Evolutionary conservation across 2,113 vertebrate species (phyloP).

Genomic region (Porphyrio hochstetteri): DNA sequence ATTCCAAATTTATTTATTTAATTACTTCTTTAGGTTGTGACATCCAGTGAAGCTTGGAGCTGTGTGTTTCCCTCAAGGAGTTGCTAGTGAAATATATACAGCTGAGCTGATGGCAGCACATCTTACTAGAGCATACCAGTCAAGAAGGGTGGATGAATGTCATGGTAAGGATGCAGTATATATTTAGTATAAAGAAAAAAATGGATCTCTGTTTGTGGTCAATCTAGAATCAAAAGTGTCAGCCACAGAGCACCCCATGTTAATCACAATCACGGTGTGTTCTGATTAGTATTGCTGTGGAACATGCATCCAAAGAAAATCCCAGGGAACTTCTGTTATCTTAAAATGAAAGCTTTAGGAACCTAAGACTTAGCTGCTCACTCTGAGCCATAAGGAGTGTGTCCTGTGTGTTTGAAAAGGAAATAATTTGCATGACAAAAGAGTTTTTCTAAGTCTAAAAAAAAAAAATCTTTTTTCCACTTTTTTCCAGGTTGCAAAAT

Average conservation of each 20-base stretch:
- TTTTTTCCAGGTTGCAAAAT: neutral
- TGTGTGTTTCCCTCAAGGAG: neutral
- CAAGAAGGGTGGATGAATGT: conserved; percentile 28
- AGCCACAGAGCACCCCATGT: neutral
- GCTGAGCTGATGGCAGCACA: conserved; percentile 16
- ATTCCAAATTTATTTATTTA: neutral
- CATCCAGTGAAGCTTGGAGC: neutral
- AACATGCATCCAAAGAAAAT: conserved; percentile 32
- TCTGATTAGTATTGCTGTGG: conserved; percentile 20
- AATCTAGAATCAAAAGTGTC: neutral
- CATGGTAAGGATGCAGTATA: neutral
- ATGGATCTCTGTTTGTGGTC: neutral
- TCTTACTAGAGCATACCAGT: neutral
- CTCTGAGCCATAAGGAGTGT: neutral
- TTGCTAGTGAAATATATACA: neutral
- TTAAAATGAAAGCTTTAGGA: conserved; percentile 35
- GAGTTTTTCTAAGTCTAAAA: neutral
- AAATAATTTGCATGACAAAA: neutral
- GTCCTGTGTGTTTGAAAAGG: neutral
- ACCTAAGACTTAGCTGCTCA: neutral
- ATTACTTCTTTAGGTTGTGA: neutral
- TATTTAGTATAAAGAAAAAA: conserved; percentile 7
- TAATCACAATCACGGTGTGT: conserved; percentile 2
- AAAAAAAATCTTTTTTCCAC: neutral
- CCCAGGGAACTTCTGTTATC: conserved; percentile 13